Evolutionary conservation across 1,140 invertebrate genomes (phyloP).

Genomic region (Triops longicaudatus): DNA sequence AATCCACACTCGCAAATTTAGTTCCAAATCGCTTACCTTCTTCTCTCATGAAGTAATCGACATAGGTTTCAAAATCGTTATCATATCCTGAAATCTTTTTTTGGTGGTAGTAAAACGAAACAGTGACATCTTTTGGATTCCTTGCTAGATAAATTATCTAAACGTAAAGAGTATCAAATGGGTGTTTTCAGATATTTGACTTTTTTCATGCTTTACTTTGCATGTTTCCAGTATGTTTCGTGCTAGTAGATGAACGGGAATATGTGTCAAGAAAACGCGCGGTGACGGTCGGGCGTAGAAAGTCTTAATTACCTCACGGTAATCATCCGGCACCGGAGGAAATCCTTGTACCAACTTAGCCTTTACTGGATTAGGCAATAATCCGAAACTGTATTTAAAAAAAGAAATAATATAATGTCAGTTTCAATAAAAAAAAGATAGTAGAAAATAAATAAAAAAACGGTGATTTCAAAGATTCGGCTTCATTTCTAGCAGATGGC

Average conservation of each 20-base stretch:
- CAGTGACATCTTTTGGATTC: conserved; percentile 20
- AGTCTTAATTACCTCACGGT: not conserved
- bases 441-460: too few relatives aligned
- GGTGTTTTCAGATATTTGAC: too few relatives aligned
- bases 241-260: conserved; percentile 41
- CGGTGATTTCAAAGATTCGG: too few relatives aligned
- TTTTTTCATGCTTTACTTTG: not conserved
- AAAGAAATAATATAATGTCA: too few relatives aligned
- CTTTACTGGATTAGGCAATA: too few relatives aligned
- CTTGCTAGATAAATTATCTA: conserved; percentile 19
- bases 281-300: conserved; percentile 30
- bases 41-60: conserved; percentile 26
- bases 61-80: conserved; percentile 36
- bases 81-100: conserved; percentile 33
- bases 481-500: too few relatives aligned
- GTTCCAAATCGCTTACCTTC: conserved; percentile 18
- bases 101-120: not conserved
- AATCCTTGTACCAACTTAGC: not conserved
- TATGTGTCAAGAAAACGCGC: conserved; percentile 43
- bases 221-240: conserved; percentile 30
- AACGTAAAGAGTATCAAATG: not conserved
- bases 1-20: conserved; percentile 8
- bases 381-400: too few relatives aligned
- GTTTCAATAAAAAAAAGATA: too few relatives aligned
- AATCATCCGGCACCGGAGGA: not conserved